Evolutionary conservation across 2,113 vertebrate genomes (phyloP), one percentile per base, ranked within the genome.

Genomic region (Lasiurus borealis): DNA sequence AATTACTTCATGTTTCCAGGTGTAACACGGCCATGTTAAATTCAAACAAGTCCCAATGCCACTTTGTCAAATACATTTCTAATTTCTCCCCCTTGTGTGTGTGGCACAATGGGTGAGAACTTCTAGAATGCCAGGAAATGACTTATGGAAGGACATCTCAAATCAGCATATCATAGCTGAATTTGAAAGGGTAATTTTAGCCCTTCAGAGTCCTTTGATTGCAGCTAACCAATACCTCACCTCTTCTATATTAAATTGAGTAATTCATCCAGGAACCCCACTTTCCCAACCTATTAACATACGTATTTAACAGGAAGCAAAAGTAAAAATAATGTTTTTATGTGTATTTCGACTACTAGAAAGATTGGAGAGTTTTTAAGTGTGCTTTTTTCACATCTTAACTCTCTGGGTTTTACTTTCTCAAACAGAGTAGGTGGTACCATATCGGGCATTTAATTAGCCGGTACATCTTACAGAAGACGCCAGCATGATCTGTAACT

Each of bases 301-400:
- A 91, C 57, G 54, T 18, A 77, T 21, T 2, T 27, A 72, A 83
- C 15, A n/a, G 66, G 48, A 69, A 50, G 34, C 59, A 86, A 85
- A 82, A 29, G 18, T 68, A 54, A 95, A 48, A 21, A 21, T 18
- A 57, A 19, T 6, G 1, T 13, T 85, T 82, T 84, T 25, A 31
- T 6, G 9, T 52, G 10, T 68, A 7, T 40, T 69, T 95, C 8
- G 11, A 81, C 81, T 73, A 21, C 81, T 85, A 34, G 87, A 92
- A 96, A 57, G 2, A 3, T 13, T 36, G 4, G 16, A 0, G 25
- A 85, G 52, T 3, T 97, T 94, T 84, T 36, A 73, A 72, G 36
- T 36, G 76, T 18, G 7, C 91, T 93, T 96, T 92, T 66, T 90
- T 95, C 29, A 50, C 36, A 7, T 92, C 78, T 93, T 97, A 97